Conservation (phyloP, 2,888 invertebrate genomes). For the Chalcis sispes region DNA sequence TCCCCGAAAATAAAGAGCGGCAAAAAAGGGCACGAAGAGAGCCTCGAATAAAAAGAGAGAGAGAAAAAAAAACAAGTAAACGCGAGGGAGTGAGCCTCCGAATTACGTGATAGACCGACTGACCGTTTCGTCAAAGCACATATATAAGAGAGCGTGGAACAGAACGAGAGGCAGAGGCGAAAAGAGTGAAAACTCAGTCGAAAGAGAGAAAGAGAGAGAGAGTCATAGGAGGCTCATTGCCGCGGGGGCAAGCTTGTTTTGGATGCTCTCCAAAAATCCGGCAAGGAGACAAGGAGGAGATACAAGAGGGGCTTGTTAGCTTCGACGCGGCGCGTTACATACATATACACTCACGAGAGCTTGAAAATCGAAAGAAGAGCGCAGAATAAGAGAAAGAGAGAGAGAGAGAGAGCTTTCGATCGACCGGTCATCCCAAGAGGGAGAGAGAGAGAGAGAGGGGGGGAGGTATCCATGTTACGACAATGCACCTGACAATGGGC, state of each 20-base stretch:
- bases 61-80: neutral
- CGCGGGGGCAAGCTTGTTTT: conserved; percentile 57
- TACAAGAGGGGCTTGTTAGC: conserved; percentile 60
- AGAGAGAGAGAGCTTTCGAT: conserved; percentile 70
- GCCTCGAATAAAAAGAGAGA: neutral
- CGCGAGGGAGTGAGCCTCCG: too few relatives aligned
- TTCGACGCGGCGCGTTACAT: neutral
- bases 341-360: neutral
- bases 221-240: neutral
- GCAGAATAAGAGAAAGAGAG: conserved; percentile 60
- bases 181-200: too few relatives aligned
- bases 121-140: too few relatives aligned
- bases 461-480: conserved; percentile 68
- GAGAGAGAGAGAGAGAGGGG: too few relatives aligned
- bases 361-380: neutral
- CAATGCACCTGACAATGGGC: conserved; percentile 73
- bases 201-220: neutral
- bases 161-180: neutral
- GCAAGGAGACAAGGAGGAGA: conserved; percentile 48
- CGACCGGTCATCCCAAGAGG: too few relatives aligned
- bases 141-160: neutral
- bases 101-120: too few relatives aligned
- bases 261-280: conserved; percentile 68
- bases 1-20: too few relatives aligned
- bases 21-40: too few relatives aligned